Percentiles rank a stretch among this genome's conserved stretches.
phyloP scores from a whole-genome alignment of 1,140 invertebrate species.

The Drosophila kurseongensis region DNA sequence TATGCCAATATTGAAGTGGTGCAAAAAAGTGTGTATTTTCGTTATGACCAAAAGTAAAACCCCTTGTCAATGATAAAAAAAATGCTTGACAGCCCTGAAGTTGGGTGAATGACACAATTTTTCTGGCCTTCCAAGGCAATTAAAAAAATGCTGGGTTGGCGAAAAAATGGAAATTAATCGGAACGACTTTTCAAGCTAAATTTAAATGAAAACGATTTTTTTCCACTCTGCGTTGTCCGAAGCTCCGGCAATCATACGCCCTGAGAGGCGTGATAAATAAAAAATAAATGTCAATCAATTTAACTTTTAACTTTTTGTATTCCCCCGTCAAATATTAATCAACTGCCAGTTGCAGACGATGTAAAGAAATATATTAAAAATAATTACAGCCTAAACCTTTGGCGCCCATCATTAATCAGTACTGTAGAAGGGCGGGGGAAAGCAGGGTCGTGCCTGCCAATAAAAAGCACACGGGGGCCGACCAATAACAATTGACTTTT shows the following conservation, averaged over 20 bases:
- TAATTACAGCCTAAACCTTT: slow-evolving; percentile 66
- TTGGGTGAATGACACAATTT: slow-evolving; percentile 6
- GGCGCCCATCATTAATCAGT: slow-evolving; percentile 68
- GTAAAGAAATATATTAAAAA: slow-evolving; percentile 69
- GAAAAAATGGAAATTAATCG: slow-evolving; percentile 14
- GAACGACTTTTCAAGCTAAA: slow-evolving; percentile 49
- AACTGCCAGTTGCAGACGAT: slow-evolving; percentile 61
- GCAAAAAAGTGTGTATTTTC: slow-evolving; percentile 3
- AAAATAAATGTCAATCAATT: slow-evolving; percentile 53
- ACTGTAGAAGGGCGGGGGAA: background rate
- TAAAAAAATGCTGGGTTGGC: slow-evolving; percentile 4
- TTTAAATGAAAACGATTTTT: slow-evolving; percentile 45
- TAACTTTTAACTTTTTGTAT: slow-evolving; percentile 32
- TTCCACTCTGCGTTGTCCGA: background rate
- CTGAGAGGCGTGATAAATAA: slow-evolving; percentile 18
- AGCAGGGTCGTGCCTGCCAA: slow-evolving; percentile 14
- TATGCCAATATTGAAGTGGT: slow-evolving; percentile 1
- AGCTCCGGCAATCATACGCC: slow-evolving; percentile 66
- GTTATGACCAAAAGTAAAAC: slow-evolving; percentile 1
- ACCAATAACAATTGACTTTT: slow-evolving; percentile 66
- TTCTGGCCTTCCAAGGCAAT: slow-evolving; percentile 22
- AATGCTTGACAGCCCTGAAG: background rate
- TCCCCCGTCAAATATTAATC: slow-evolving; percentile 61
- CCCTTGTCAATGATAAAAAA: slow-evolving; percentile 1
- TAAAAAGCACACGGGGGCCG: slow-evolving; percentile 52